Evolutionary conservation across 2,113 vertebrate genomes (phyloP).

Genomic region (Vulpes vulpes): DNA sequence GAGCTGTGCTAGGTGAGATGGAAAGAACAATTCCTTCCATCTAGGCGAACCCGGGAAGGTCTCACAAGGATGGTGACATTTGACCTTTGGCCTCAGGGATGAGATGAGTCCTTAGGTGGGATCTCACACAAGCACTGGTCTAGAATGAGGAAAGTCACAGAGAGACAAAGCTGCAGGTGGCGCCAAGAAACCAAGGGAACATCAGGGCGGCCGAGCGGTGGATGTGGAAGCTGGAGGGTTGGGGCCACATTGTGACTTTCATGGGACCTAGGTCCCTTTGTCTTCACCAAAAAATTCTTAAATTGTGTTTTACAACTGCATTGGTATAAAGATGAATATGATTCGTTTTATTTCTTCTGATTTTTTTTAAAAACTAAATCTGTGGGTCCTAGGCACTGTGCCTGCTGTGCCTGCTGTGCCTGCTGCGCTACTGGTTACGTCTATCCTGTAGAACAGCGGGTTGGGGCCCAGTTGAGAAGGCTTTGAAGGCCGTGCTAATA

Average conservation of each 20-base stretch:
- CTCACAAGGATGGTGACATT: background rate
- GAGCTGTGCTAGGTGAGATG: background rate
- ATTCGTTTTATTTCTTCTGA: background rate
- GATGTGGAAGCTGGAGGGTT: background rate
- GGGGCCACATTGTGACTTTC: background rate
- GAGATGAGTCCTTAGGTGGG: background rate
- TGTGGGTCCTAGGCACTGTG: background rate
- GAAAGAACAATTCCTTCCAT: background rate
- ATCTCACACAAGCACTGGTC: background rate
- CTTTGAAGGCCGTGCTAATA: background rate
- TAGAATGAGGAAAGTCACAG: background rate
- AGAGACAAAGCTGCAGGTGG: background rate
- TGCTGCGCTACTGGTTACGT: background rate
- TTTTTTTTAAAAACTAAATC: conserved; percentile 30
- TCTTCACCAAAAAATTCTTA: background rate
- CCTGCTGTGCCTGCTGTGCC: background rate
- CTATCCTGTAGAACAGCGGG: background rate
- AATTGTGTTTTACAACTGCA: background rate
- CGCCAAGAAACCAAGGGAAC: background rate
- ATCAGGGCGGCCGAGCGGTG: background rate
- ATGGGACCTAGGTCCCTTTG: background rate
- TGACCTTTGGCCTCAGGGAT: background rate
- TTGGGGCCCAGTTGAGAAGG: background rate
- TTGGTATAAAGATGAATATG: conserved; percentile 14
- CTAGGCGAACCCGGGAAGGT: background rate